Base-by-base conservation (phyloP, 2,113 vertebrate species). In the Clarias batrachus region DNA sequence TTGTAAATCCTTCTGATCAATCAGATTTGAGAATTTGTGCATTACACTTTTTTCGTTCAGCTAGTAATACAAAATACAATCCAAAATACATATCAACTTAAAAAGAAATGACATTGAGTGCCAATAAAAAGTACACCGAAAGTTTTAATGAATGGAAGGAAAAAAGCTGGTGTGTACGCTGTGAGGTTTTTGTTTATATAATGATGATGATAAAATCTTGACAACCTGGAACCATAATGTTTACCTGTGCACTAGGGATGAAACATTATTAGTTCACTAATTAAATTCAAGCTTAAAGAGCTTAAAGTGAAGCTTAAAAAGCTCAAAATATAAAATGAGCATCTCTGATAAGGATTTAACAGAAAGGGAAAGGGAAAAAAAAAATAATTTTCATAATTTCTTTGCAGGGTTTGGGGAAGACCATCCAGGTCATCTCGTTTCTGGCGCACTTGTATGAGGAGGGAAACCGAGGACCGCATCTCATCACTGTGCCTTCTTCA, bases 341-440 rank as follows among this genome's bases (percentile, higher is more conserved):
- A 71, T 71, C 16, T 12, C 1, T 66, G 65, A 66, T 66, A 12
- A 33, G 30, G 68, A 37, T 37, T 71, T 71, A 12, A 71, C 2
- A 71, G 17, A 8, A 37, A 71, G 5, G 30, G 33, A 37, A 37
- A 37, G 3, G 33, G 3, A 37, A 71, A 12, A 19, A 16, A 41
- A 41, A 78, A 30, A 17, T 30, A 76, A 9, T 52, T 23, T n/a
- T 4, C 2, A 54, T 6, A 1, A 8, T 81, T 81, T 23, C 3
- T 23, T 14, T 41, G 48, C 78, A 91, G 96, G 96, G 96, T 83
- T 93, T 97, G 89, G 96, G 96, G 80, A 97, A 97, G 93, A 97
- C 96, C 57, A 96, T 97, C 90, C 96, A 97, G 94, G 96, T 96
- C 81, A 97, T 97, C 91, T 93, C 96, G 12, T 97, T 97, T 90